phyloP scores from a whole-genome alignment of 1,140 invertebrate genomes.

The Nephotettix cincticeps region DNA sequence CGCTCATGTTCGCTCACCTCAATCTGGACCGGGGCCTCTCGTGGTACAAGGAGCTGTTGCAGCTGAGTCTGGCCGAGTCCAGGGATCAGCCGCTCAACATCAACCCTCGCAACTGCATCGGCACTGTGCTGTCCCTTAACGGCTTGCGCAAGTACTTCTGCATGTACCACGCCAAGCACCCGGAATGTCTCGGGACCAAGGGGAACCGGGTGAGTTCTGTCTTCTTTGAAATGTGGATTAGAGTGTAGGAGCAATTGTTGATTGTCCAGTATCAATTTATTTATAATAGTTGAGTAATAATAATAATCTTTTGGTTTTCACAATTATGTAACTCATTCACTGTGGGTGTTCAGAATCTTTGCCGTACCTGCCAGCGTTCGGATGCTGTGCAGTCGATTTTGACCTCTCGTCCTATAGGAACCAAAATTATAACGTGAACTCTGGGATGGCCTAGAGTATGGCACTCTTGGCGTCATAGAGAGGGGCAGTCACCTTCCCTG shows the following conservation, averaged over 20 bases:
- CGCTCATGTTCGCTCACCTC: constrained; percentile 90
- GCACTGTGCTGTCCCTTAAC: constrained; percentile 94
- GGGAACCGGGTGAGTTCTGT: constrained; percentile 19
- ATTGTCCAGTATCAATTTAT: too few species aligned
- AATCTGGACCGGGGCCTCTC: constrained; percentile 85
- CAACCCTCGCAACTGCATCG: constrained; percentile 95
- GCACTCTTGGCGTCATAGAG: too few species aligned
- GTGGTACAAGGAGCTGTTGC: constrained; percentile 79
- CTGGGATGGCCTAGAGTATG: too few species aligned
- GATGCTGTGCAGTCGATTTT: too few species aligned
- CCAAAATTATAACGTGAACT: too few species aligned
- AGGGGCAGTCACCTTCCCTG: too few species aligned
- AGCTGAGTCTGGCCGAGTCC: constrained; percentile 77
- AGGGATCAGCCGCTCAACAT: constrained; percentile 72
- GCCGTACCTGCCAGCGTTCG: too few species aligned
- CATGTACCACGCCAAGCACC: constrained; percentile 96
- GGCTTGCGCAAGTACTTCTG: constrained; percentile 97
- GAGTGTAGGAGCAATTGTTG: not conserved
- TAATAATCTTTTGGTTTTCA: too few species aligned
- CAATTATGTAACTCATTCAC: too few species aligned
- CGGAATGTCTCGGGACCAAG: constrained; percentile 44
- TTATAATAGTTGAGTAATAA: too few species aligned
- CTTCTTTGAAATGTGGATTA: not conserved
- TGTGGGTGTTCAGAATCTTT: too few species aligned
- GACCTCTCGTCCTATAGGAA: too few species aligned